Evolutionary conservation across 2,113 vertebrate species (phyloP).

Genomic region (Alces alces): DNA sequence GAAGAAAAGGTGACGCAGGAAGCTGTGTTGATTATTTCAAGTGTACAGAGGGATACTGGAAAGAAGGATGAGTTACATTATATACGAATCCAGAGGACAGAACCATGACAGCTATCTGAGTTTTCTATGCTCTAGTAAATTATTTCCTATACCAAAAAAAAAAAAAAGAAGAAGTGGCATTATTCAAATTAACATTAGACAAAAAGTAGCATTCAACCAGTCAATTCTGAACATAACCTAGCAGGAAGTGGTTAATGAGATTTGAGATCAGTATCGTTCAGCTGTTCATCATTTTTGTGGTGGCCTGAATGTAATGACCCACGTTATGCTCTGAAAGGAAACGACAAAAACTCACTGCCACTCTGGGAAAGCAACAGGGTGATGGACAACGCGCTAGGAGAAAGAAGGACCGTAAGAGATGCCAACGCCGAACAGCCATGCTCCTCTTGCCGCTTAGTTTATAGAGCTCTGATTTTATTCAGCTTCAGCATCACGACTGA

Average conservation of each 20-base stretch:
- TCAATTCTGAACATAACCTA: neutral
- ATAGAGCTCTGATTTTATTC: neutral
- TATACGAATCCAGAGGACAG: neutral
- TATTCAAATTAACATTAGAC: neutral
- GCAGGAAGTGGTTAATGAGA: neutral
- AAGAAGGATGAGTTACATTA: neutral
- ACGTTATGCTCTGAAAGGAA: conserved; percentile 18
- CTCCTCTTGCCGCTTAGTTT: neutral
- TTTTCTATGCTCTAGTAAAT: neutral
- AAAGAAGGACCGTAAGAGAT: neutral
- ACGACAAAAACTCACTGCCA: neutral
- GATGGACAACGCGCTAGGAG: neutral
- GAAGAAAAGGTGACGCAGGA: neutral
- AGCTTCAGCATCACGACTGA: too few species aligned
- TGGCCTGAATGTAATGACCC: neutral
- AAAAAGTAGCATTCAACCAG: neutral
- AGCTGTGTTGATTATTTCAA: neutral
- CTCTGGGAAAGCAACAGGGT: neutral
- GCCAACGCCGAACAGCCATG: neutral
- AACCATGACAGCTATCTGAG: neutral
- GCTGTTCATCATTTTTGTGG: conserved; percentile 13
- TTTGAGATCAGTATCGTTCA: neutral
- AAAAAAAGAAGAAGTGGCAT: neutral
- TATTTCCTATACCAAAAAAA: neutral
- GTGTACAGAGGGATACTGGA: neutral